Evolutionary conservation across 2,888 invertebrate genomes (phyloP), one percentile per base, ranked within the genome.

Genomic region (Caenorhabditis sinica): DNA sequence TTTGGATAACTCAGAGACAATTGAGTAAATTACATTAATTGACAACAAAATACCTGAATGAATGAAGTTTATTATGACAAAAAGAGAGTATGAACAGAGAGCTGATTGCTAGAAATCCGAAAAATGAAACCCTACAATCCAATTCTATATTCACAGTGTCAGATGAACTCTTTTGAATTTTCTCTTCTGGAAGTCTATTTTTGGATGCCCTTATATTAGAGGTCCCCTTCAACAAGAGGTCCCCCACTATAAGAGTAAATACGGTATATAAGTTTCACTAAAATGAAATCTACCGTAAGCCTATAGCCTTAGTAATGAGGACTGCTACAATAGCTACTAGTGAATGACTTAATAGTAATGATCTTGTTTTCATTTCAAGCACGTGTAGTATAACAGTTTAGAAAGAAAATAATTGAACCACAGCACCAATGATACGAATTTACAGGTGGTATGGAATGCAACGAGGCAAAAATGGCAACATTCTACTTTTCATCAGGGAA

Each of bases 281-380:
- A 2, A 51, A 23, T 17, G n/a, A 63, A 72, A 75, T 85, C 74
- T 20, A 90, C 90, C 53, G 87, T 82, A 23, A 90, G 28, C 90
- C 90, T 8, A 89, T 84, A 15, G 84, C 88, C 4, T 85, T 83
- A 13, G 88, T 88, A 23, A 89, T 63, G 9, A 90, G 43, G 20
- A 84, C 77, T 15, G 86, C 58, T 13, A 88, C 72, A 15, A 81
- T 75, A 20, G 77, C 85, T 3, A 82, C 74, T 13, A 89, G 61
- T 2, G 68, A 51, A 63, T 87, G 87, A 65, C 82, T 87, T 82
- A 75, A 80, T 28, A 83, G 60, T 9, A 69, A 28, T 15, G 65
- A 36, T 15, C 63, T 75, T 36, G 71, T 58, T 43, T 61, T 63
- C 79, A 79, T 79, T 40, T 36, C 30, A 11, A 66, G 36, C 51